Conservation (phyloP, 1,140 invertebrate species). For the Diabrotica virgifera region DNA sequence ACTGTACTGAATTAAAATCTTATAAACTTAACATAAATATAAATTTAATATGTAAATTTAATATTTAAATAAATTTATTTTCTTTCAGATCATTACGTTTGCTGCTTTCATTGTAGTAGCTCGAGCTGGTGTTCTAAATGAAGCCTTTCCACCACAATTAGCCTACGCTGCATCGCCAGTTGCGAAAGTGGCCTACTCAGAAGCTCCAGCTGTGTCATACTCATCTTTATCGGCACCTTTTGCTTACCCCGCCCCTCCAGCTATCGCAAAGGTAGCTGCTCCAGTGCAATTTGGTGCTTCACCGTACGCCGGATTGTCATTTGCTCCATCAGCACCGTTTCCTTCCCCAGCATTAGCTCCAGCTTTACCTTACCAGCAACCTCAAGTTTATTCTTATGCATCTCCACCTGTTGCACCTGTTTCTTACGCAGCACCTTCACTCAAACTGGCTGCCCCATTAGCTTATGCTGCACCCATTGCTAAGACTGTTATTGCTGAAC, state of each 20-base stretch:
- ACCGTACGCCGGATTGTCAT: not conserved
- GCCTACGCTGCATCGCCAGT: slow-evolving; percentile 25
- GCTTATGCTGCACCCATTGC: slow-evolving; percentile 39
- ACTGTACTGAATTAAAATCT: too few species aligned
- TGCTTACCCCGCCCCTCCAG: slow-evolving; percentile 15
- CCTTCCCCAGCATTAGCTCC: too few species aligned
- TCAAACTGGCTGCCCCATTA: slow-evolving; percentile 29
- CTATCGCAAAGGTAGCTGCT: slow-evolving; percentile 1
- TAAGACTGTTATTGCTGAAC: slow-evolving; percentile 22
- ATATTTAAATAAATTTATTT: slow-evolving; percentile 6
- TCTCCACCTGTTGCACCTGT: slow-evolving; percentile 19
- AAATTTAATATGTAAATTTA: too few species aligned
- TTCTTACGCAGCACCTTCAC: slow-evolving; percentile 26
- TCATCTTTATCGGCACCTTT: slow-evolving; percentile 34
- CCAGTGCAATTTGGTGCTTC: not conserved
- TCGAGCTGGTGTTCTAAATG: slow-evolving; percentile 24
- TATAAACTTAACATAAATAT: too few species aligned
- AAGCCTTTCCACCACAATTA: slow-evolving; percentile 40
- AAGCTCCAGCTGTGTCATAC: slow-evolving; percentile 50
- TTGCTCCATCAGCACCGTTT: slow-evolving; percentile 10
- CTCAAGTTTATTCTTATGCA: slow-evolving; percentile 14
- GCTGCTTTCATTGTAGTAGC: slow-evolving; percentile 22
- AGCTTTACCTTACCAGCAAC: too few species aligned
- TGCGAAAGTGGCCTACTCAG: slow-evolving; percentile 30
- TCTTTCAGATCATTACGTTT: slow-evolving; percentile 22